phyloP scores from a whole-genome alignment of 2,888 invertebrate genomes.

The Trypoxylon attenuatum region DNA sequence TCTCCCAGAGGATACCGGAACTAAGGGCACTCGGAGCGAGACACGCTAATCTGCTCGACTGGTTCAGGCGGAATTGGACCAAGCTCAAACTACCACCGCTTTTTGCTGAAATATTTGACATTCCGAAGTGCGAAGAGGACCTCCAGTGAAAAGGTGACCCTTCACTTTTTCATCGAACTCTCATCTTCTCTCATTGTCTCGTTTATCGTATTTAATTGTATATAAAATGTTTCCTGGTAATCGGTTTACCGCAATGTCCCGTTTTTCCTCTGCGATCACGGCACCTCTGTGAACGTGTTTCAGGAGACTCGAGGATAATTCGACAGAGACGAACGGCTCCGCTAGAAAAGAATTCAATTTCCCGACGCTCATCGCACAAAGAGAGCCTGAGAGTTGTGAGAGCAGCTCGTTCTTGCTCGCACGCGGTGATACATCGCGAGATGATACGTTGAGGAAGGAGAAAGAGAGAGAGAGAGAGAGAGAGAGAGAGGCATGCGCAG shows the following conservation, averaged over 20 bases:
- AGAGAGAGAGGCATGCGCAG: background rate
- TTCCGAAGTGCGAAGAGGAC: slow-evolving; percentile 89
- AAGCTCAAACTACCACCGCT: slow-evolving; percentile 91
- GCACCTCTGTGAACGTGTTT: slow-evolving; percentile 26
- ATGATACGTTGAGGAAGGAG: too few relatives aligned
- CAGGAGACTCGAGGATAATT: slow-evolving; percentile 38
- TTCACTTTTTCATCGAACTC: background rate
- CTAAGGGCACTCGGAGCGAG: slow-evolving; percentile 87
- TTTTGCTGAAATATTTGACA: slow-evolving; percentile 98
- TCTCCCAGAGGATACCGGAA: slow-evolving; percentile 82
- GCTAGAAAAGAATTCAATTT: slow-evolving; percentile 22
- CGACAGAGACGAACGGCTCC: slow-evolving; percentile 33
- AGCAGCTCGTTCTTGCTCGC: slow-evolving; percentile 25
- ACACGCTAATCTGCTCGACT: slow-evolving; percentile 89
- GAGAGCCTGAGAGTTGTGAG: slow-evolving; percentile 16
- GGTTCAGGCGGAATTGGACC: slow-evolving; percentile 94
- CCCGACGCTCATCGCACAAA: slow-evolving; percentile 34
- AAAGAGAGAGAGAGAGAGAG: too few relatives aligned
- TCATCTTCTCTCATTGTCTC: too few relatives aligned
- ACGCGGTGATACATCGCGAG: too few relatives aligned
- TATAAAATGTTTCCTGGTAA: background rate
- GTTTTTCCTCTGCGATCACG: background rate
- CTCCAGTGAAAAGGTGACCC: slow-evolving; percentile 69
- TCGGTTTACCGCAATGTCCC: background rate
- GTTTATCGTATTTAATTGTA: background rate